Conservation (phyloP, 2,888 invertebrate species). For the Hecatera dysodea region DNA sequence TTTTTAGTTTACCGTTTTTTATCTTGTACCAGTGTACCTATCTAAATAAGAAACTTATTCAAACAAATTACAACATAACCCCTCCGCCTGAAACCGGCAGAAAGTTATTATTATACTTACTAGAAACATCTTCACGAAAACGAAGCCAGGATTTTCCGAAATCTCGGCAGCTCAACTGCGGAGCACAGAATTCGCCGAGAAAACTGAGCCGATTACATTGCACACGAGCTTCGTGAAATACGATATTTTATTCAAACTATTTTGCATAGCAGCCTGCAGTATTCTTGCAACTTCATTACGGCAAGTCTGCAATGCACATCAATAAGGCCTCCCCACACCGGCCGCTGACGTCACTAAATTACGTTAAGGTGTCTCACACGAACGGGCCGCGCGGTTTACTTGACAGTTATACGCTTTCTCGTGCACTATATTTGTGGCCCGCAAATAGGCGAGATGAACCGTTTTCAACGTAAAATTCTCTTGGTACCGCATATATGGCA, state of each 20-base stretch:
- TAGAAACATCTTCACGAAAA: conserved; percentile 35
- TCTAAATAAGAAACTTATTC: background rate
- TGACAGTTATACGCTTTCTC: conserved; percentile 72
- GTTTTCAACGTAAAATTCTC: conserved; percentile 17
- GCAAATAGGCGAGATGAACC: conserved; percentile 64
- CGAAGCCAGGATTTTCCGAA: conserved; percentile 43
- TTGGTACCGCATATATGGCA: conserved; percentile 1
- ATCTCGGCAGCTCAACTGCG: conserved; percentile 33
- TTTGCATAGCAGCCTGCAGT: conserved; percentile 48
- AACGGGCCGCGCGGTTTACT: conserved; percentile 67
- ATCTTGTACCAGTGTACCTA: too few relatives aligned
- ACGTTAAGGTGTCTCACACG: conserved; percentile 62
- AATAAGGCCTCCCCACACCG: conserved; percentile 50
- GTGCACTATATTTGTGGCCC: conserved; percentile 74
- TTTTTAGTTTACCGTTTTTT: too few relatives aligned
- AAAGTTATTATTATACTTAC: conserved; percentile 37
- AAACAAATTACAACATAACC: background rate
- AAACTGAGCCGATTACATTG: conserved; percentile 54
- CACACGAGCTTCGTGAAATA: conserved; percentile 44
- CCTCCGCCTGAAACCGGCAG: background rate
- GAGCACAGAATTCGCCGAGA: conserved; percentile 37
- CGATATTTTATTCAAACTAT: conserved; percentile 49
- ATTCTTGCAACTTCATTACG: conserved; percentile 60
- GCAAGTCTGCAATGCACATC: conserved; percentile 59
- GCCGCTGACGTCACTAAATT: conserved; percentile 56